Base-by-base conservation (phyloP, 2,888 invertebrate species). In the Drosophila formosana region DNA sequence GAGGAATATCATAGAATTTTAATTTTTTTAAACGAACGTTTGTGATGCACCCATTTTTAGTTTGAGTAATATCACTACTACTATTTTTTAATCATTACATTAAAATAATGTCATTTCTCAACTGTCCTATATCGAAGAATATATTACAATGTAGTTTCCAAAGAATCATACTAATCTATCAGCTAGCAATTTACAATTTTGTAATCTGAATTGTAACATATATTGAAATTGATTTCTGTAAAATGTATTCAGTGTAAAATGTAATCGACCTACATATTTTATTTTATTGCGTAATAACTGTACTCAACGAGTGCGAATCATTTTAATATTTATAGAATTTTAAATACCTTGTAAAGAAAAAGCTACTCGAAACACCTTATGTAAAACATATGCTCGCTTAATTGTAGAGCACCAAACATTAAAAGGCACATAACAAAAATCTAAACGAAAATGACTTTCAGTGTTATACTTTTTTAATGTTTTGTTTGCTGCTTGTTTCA, bases 361-460 rank as follows among this genome's bases (percentile, higher is more conserved):
- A 30, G 18, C 18, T n/a, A 11, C 6, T 4, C 6, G 4, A 43
- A 55, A 43, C 28, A 9, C 18, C 55, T 32, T 30, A 13, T 18
- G 1, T 7, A 53, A 25, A 39, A 9, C 9, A 64, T 13, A 43
- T 62, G 66, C 43, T 39, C 61, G 3, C 7, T n/a, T 9, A 37
- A 8, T 9, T 28, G 26, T 50, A 43, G 47, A 18, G 18, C 52
- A 43, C 23, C 18, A 26, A 55, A 7, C n/a, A 23, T 25, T 34
- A 49, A 51, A 61, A 34, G 6, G n/a, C 37, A 37, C 37, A 37
- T n/a, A 11, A n/a, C 8, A 64, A 63, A 30, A 61, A 45, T 13
- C 11, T 4, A 57, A 66, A 41, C 39, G 47, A 26, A 62, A 66
- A 70, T 70, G 61, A 72, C 71, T 73, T 64, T 45, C 45, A 43